A percentile compares a stretch with the other conserved stretches of the same genome.
These are phyloP conservation scores for Pseudorhiza aurosa DNA, from an alignment of 30 jellyfish, hydroid and myxozoan genomes.

Conservation along the genomic window DNA sequence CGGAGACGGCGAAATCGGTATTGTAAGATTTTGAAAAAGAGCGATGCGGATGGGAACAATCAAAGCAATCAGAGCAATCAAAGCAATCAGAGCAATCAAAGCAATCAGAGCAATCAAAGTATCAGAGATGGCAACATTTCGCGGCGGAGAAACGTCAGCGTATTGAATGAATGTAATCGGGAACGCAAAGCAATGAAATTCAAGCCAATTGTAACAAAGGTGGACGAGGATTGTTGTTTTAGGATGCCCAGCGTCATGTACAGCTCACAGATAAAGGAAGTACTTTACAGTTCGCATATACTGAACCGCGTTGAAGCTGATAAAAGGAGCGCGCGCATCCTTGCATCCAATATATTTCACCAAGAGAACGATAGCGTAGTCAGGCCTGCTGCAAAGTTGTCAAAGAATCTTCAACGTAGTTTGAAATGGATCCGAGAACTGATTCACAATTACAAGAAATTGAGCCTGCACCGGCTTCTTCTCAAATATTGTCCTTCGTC, in stretches of 20 bases:
- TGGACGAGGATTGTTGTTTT: slow-evolving; percentile 1
- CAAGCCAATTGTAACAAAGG: not conserved
- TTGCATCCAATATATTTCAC: slow-evolving; percentile 35
- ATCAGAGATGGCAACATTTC: no score
- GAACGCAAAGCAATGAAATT: not conserved
- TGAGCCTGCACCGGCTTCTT: slow-evolving; percentile 18
- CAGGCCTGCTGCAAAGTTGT: slow-evolving; percentile 7
- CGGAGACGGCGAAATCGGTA: no score
- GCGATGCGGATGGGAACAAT: no score
- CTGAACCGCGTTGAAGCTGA: slow-evolving; percentile 29
- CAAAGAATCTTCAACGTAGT: slow-evolving; percentile 34
- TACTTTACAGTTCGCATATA: slow-evolving; percentile 14
- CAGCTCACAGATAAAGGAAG: slow-evolving; percentile 7
- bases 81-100: no score
- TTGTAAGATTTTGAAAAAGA: no score
- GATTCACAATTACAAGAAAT: slow-evolving; percentile 40
- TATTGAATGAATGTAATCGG: not conserved
- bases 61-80: no score
- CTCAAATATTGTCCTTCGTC: slow-evolving; percentile 50
- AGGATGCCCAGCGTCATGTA: slow-evolving; percentile 48
- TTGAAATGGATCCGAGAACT: slow-evolving; percentile 4
- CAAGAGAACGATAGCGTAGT: not conserved
- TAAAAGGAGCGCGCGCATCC: slow-evolving; percentile 45
- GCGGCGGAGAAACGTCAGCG: no score
- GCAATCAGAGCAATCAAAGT: no score